These are phyloP conservation scores for Pantherophis vulpinus DNA, from an alignment of 2,797 vertebrate species.

Conservation along the genomic window DNA sequence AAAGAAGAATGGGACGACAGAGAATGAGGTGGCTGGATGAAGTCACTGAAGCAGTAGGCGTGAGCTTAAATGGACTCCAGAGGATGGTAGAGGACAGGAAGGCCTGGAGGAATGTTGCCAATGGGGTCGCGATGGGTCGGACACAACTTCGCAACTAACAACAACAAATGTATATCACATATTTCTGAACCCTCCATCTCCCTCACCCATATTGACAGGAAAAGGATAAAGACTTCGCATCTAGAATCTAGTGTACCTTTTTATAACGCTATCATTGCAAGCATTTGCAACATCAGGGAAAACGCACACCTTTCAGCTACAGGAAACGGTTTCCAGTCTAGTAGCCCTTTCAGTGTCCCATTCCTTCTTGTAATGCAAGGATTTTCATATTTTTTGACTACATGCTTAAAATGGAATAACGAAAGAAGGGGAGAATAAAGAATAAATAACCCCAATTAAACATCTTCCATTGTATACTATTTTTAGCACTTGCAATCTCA, in stretches of 20 bases:
- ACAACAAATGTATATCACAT: background rate
- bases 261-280: background rate
- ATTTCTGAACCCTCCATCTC: background rate
- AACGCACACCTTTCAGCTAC: background rate
- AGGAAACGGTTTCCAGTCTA: background rate
- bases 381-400: background rate
- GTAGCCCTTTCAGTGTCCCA: background rate
- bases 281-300: background rate
- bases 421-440: background rate
- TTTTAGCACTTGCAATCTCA: background rate
- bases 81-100: no score
- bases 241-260: background rate
- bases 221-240: background rate
- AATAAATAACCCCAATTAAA: background rate
- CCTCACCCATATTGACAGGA: background rate
- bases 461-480: background rate
- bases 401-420: background rate
- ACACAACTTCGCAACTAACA: no score
- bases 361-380: background rate
- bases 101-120: no score
- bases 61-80: no score
- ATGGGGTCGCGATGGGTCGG: no score
- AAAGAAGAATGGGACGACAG: no score
- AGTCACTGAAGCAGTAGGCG: no score
- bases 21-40: no score